Base-by-base conservation (phyloP, 2,113 vertebrate species). In the Salminus brasiliensis region DNA sequence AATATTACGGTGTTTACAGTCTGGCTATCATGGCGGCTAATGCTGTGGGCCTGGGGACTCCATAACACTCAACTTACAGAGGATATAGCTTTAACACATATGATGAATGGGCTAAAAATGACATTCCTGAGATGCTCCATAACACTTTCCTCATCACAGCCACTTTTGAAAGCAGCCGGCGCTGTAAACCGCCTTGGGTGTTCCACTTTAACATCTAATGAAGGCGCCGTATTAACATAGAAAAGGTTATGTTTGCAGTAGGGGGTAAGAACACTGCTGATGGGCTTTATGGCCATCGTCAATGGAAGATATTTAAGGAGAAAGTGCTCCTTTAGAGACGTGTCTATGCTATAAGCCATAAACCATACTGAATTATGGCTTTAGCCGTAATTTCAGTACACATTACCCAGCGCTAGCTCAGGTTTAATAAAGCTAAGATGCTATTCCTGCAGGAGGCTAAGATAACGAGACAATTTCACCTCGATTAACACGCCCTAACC, bases 381-480 rank as follows among this genome's bases (percentile, higher is more conserved):
- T 55, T 29, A 52, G 29, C 32, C 32, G 29, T 62, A 73, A 73
- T 74, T 41, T 62, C 57, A 39, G n/a, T 36, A 36, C 34, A 39
- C 32, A 34, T 66, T 36, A 65, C 7, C 18, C 5, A 66, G 36
- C 39, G 5, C 23, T n/a, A 39, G 8, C 23, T 66, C 18, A 34
- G 60, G 32, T 65, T 75, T 75, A 75, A 65, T 52, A 43, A 7
- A 25, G 57, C 73, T 63, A 34, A 65, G 30, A 12, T 45, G 29
- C 32, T 29, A 65, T 32, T 10, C 21, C 34, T 43, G 41, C 47
- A 16, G 59, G 41, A 63, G 4, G 10, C 62, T 66, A 36, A 7
- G 32, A 39, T 39, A 39, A 25, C 52, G 2, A 52, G 18, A 39
- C 49, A 36, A 41, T 73, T 73, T 41, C 30, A 25, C 59, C 41